Base-by-base conservation (phyloP, 2,888 invertebrate genomes). In the Apodemia duryi region DNA sequence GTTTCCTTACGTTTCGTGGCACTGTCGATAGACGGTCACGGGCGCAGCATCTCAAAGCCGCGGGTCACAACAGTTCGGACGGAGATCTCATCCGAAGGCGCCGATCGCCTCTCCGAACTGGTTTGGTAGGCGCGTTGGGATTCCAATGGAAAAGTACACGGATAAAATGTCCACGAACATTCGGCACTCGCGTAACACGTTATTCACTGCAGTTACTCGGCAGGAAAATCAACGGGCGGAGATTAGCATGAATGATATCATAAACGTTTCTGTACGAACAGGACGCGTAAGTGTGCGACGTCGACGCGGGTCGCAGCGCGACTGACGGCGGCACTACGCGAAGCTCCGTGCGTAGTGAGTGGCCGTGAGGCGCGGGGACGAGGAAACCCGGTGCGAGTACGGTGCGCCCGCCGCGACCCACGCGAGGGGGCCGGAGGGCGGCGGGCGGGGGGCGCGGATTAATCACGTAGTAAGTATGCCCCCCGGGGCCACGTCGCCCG, bases 341-440 rank as follows among this genome's bases (percentile, higher is more conserved):
- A 84, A 82, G 88, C 84, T 73, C 85, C 88, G 89, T 90, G 91
- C 89, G 90, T 90, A 90, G 76, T 89, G 89, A 90, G 89, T 90
- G 89, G 91, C 89, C 91, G 86, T 89, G 91, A 91, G 91, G 90
- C 87, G 91, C 90, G 91, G 91, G 90, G 91, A 90, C 89, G 91
- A 91, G 90, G 91, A 90, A 91, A 91, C 90, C 91, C 91, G 90
- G 85, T 83, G 86, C 87, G 87, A 86, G 89, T 90, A 90, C 89
- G 90, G 83, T 84, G 86, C 84, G 83, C 83, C 84, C 81, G 79
- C 78, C 82, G 73, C 71, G 75, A 77, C 80, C 81, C 80, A 77
- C 77, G 78, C 79, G 77, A 75, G 76, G 74, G 75, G 74, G 73
- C 73, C 78, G 77, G 82, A 82, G 79, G 21, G 4, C 2, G 32